phyloP scores from a whole-genome alignment of 2,888 invertebrate genomes.

The Halocaridina rubra region DNA sequence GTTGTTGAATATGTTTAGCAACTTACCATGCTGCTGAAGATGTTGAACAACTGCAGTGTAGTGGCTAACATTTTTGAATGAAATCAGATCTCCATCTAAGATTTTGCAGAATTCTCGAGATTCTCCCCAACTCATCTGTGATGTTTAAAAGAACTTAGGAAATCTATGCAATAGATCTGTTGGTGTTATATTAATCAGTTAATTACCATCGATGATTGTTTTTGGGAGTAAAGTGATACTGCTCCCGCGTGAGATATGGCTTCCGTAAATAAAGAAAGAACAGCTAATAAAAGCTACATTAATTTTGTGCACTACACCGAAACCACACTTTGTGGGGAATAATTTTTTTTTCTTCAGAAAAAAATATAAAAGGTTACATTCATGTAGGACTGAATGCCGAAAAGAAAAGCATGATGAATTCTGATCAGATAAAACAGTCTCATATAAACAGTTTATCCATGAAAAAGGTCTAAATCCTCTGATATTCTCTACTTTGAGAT shows the following conservation, averaged over 20 bases:
- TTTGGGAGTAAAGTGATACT: neutral
- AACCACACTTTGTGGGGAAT: no score
- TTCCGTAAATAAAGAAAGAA: neutral
- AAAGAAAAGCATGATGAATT: no score
- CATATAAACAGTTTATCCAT: no score
- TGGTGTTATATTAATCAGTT: neutral
- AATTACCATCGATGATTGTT: neutral
- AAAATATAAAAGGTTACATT: no score
- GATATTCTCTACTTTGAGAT: no score
- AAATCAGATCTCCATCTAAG: conserved; percentile 23
- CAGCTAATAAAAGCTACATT: neutral
- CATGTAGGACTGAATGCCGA: no score
- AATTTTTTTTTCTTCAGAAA: no score
- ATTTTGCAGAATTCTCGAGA: conserved; percentile 27
- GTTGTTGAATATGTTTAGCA: neutral
- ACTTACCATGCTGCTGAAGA: conserved; percentile 25
- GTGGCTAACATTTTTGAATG: conserved; percentile 22
- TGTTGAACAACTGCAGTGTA: neutral
- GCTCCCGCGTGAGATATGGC: neutral
- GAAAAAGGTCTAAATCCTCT: no score
- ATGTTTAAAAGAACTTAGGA: neutral
- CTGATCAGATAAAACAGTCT: no score
- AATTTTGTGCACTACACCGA: neutral
- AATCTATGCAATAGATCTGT: neutral
- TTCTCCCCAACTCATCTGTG: conserved; percentile 35